A percentile compares a stretch with the other conserved stretches of the same genome.
Conservation (phyloP, 2,113 vertebrate species). For the Oreocharis arfaki region DNA sequence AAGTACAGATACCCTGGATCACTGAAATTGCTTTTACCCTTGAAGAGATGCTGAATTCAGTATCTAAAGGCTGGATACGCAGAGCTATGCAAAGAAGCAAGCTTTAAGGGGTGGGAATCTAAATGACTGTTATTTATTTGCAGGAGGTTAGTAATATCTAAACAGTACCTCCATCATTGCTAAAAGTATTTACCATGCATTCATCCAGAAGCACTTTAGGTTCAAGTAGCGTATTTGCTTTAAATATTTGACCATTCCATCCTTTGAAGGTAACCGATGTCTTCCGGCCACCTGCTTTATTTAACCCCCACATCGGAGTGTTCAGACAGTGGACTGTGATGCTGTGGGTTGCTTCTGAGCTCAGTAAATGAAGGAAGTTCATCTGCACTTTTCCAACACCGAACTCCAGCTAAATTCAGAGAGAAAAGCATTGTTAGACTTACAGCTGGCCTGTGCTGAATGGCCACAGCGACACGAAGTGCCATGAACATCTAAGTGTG, state of each 20-base stretch:
- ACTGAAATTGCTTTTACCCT: neutral
- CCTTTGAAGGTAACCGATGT: conserved; percentile 80
- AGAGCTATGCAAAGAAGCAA: neutral
- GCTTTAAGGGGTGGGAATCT: neutral
- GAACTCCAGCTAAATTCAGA: conserved; percentile 81
- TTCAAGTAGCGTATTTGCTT: conserved; percentile 83
- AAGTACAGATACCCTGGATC: neutral
- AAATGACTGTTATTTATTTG: neutral
- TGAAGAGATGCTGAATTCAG: neutral
- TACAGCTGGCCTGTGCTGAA: neutral
- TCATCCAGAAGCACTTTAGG: conserved; percentile 84
- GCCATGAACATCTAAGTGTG: neutral
- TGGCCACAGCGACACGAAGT: neutral
- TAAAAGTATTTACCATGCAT: conserved; percentile 83
- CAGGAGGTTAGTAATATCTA: neutral
- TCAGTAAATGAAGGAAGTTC: conserved; percentile 98
- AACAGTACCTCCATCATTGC: neutral
- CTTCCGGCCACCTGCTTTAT: conserved; percentile 41
- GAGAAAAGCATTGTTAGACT: conserved; percentile 1
- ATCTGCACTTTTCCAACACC: conserved; percentile 92
- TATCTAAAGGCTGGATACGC: neutral
- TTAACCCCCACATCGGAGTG: conserved; percentile 58
- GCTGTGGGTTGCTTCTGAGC: conserved; percentile 86
- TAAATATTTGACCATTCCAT: conserved; percentile 90
- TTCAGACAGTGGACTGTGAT: conserved; percentile 89